Evolutionary conservation across 2,888 invertebrate species (phyloP).

Genomic region (Lissocephala sabroskyi): DNA sequence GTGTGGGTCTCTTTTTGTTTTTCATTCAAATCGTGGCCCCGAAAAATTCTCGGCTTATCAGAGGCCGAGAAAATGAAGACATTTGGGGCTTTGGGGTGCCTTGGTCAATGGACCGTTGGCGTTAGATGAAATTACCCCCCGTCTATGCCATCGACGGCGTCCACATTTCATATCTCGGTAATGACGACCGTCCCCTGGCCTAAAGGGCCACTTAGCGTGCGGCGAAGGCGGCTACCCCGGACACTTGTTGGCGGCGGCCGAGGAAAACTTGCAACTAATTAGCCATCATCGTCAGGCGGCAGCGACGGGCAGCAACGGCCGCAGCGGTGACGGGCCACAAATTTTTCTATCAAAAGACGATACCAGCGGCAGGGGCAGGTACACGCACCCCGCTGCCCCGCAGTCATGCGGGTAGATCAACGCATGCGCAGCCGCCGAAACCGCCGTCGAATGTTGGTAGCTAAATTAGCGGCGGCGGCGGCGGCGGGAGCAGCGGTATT

Average conservation of each 20-base stretch:
- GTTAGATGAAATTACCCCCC: not conserved
- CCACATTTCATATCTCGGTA: not conserved
- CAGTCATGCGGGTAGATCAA: not conserved
- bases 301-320: not conserved
- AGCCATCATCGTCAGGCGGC: conserved; percentile 57
- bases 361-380: not conserved
- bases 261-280: conserved; percentile 39
- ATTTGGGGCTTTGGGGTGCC: conserved; percentile 1
- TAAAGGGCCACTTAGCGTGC: conserved; percentile 6
- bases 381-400: no score
- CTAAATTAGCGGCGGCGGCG: conserved; percentile 51
- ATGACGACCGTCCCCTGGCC: not conserved
- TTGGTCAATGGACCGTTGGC: conserved; percentile 2
- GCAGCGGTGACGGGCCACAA: conserved; percentile 32
- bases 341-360: conserved; percentile 34
- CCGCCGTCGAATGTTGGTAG: conserved; percentile 36
- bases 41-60: not conserved
- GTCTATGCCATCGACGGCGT: no score
- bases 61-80: not conserved
- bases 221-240: not conserved
- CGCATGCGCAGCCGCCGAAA: not conserved
- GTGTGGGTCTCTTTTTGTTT: not conserved
- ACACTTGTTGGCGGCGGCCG: not conserved
- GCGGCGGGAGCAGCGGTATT: not conserved
- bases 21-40: not conserved